These are phyloP conservation scores for Mustela nigripes DNA, from an alignment of 2,113 vertebrate genomes.

Conservation along the genomic window DNA sequence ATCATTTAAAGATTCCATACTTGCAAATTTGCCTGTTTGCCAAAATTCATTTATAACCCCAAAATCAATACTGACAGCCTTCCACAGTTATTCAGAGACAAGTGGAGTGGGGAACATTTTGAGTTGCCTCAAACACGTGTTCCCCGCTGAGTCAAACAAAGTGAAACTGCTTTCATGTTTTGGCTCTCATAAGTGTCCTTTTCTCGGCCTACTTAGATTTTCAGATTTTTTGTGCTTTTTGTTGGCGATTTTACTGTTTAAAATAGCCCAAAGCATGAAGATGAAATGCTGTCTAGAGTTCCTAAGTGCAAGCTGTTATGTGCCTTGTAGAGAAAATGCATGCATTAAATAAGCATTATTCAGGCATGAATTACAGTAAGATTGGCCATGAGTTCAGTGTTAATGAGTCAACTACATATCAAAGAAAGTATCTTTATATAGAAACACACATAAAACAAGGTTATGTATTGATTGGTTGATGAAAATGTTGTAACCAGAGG, in stretches of 20 bases:
- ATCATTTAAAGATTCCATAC: background rate
- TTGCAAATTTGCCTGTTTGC: background rate
- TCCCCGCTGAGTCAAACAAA: background rate
- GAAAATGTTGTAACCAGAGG: background rate
- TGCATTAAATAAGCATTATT: background rate
- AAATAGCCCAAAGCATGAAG: background rate
- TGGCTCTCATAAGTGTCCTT: background rate
- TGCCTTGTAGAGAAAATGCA: background rate
- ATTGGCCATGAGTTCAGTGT: background rate
- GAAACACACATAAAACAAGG: background rate
- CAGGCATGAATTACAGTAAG: background rate
- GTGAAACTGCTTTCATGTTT: background rate
- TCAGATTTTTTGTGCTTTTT: background rate
- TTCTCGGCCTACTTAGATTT: background rate
- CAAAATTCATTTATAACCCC: background rate
- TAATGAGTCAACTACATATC: background rate
- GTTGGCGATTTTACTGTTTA: background rate
- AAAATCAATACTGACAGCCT: background rate
- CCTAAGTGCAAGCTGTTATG: background rate
- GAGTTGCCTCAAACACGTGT: background rate
- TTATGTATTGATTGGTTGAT: background rate
- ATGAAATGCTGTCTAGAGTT: background rate
- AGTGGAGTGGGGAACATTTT: background rate
- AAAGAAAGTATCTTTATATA: background rate
- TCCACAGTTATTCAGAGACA: background rate